These are phyloP conservation scores for Stegana nigrithorax DNA, from an alignment of 2,888 invertebrate genomes.

Conservation along the genomic window DNA sequence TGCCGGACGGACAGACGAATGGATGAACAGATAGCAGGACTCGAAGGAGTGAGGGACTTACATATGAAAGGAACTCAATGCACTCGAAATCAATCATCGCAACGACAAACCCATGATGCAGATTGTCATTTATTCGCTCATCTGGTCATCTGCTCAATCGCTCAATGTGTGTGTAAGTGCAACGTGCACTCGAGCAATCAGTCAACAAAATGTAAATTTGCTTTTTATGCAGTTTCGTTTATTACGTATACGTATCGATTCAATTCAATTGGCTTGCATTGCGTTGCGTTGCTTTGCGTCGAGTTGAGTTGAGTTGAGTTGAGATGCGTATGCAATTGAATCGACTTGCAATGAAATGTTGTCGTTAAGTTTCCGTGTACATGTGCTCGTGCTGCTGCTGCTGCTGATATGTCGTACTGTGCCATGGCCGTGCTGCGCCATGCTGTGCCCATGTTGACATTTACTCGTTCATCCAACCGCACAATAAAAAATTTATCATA, in stretches of 20 bases:
- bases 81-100: conserved; percentile 53
- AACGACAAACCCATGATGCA: no score
- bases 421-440: no score
- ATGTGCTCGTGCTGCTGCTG: not conserved
- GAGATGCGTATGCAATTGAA: no score
- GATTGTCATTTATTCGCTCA: no score
- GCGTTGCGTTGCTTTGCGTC: no score
- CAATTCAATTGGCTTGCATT: not conserved
- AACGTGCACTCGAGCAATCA: conserved; percentile 25
- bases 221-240: conserved; percentile 3
- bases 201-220: conserved; percentile 18
- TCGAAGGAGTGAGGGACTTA: no score
- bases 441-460: conserved; percentile 12
- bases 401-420: not conserved
- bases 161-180: not conserved
- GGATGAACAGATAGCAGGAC: conserved; percentile 9
- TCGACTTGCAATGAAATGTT: no score
- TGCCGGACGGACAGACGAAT: not conserved
- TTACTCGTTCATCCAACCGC: conserved; percentile 8
- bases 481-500: conserved; percentile 13
- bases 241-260: no score
- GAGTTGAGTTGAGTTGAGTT: no score
- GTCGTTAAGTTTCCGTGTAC: no score
- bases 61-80: conserved; percentile 18
- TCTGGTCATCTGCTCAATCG: no score